A percentile compares a stretch with the other conserved stretches of the same genome.
Evolutionary conservation across 1,140 invertebrate species (phyloP).

Genomic region (Drosophila kepulauana): DNA sequence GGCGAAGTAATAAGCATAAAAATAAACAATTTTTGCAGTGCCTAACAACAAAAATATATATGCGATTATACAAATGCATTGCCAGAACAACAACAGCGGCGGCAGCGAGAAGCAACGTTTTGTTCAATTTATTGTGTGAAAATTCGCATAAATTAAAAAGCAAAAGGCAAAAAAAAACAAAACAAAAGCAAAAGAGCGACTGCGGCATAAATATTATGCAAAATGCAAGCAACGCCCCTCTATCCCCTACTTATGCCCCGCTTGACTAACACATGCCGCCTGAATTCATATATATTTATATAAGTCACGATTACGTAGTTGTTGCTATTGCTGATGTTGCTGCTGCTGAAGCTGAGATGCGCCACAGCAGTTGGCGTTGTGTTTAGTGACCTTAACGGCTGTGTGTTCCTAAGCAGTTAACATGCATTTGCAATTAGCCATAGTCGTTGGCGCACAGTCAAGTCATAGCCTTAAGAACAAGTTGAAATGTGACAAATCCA

Average conservation of each 20-base stretch:
- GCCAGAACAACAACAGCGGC: conserved; percentile 47
- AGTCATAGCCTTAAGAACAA: conserved; percentile 26
- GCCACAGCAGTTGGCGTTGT: conserved; percentile 21
- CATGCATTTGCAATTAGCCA: conserved; percentile 73
- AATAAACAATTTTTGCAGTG: conserved; percentile 71
- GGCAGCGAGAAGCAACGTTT: conserved; percentile 55
- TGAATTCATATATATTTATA: conserved; percentile 49
- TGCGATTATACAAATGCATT: conserved; percentile 3
- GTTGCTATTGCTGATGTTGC: conserved; percentile 7
- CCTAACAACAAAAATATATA: conserved; percentile 43
- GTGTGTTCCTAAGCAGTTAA: conserved; percentile 44
- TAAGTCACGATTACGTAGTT: conserved; percentile 70
- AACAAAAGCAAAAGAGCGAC: conserved; percentile 34
- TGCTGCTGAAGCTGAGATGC: conserved; percentile 9
- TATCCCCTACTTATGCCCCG: neutral
- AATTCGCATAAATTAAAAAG: conserved; percentile 78
- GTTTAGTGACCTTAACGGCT: conserved; percentile 59
- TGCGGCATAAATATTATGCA: conserved; percentile 80
- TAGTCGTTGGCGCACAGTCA: conserved; percentile 28
- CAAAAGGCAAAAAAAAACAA: conserved; percentile 19
- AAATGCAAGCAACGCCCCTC: conserved; percentile 60
- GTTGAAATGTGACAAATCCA: conserved; percentile 69
- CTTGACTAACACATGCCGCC: conserved; percentile 44
- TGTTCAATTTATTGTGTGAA: conserved; percentile 83
- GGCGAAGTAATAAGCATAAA: conserved; percentile 76